Conservation (phyloP, 2,797 vertebrate species). For the Monodelphis domestica region DNA sequence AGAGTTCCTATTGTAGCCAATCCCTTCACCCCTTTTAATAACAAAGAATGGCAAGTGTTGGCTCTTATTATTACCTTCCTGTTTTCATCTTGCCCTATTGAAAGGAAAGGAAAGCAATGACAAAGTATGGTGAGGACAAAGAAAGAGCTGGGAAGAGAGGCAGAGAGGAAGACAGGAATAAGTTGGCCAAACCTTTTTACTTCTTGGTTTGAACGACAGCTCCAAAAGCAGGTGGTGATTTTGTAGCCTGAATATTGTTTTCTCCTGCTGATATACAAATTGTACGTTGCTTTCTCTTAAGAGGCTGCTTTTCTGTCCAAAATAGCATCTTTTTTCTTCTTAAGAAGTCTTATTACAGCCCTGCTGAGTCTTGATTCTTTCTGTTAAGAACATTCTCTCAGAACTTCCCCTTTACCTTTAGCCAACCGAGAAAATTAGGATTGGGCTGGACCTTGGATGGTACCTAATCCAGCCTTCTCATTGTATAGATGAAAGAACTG, state of each 20-base stretch:
- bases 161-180: conserved; percentile 1
- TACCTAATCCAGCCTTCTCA: not conserved
- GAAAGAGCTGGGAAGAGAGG: not conserved
- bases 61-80: not conserved
- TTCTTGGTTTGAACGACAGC: not conserved
- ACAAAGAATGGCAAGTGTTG: not conserved
- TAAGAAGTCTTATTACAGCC: conserved; percentile 58
- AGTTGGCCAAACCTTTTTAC: conserved; percentile 9
- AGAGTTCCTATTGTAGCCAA: not conserved
- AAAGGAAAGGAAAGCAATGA: not conserved
- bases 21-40: not conserved
- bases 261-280: conserved; percentile 64
- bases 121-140: conserved; percentile 15
- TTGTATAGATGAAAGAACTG: not conserved
- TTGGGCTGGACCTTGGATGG: not conserved
- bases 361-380: conserved; percentile 1
- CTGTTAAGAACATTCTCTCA: not conserved
- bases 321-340: conserved; percentile 36
- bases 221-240: not conserved
- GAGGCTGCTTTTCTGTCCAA: conserved; percentile 54
- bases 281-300: conserved; percentile 56
- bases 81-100: not conserved
- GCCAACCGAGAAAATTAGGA: not conserved
- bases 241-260: conserved; percentile 9
- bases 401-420: not conserved